These are phyloP conservation scores for Phortica variegata DNA, from an alignment of 1,140 invertebrate species.

Conservation along the genomic window DNA sequence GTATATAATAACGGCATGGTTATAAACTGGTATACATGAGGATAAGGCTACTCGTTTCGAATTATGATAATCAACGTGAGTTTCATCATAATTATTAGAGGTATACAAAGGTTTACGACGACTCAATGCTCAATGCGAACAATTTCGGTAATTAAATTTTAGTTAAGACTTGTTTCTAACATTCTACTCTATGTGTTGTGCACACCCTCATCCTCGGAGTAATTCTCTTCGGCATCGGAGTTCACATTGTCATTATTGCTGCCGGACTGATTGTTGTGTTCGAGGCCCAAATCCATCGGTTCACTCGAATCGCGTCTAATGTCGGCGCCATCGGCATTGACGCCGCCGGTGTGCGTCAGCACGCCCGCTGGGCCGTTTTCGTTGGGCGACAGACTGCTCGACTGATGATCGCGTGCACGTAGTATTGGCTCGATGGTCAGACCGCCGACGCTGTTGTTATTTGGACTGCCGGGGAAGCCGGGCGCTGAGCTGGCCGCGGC, in stretches of 20 bases:
- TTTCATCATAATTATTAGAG: slow-evolving; percentile 44
- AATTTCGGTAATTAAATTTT: slow-evolving; percentile 9
- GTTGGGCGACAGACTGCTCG: slow-evolving; percentile 30
- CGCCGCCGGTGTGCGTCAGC: slow-evolving; percentile 14
- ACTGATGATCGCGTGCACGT: slow-evolving; percentile 31
- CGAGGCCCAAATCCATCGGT: slow-evolving; percentile 43
- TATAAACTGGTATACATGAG: slow-evolving; percentile 51
- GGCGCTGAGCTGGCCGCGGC: slow-evolving; percentile 18
- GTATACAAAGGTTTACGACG: slow-evolving; percentile 39
- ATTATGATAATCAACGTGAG: too few species aligned
- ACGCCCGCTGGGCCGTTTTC: slow-evolving; percentile 21
- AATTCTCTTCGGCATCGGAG: slow-evolving; percentile 51
- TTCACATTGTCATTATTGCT: slow-evolving; percentile 41
- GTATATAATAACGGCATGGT: too few species aligned
- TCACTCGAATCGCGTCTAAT: slow-evolving; percentile 41
- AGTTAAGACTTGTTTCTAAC: slow-evolving; percentile 9
- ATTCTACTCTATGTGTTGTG: slow-evolving; percentile 50
- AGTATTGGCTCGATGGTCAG: slow-evolving; percentile 44
- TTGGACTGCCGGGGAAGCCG: slow-evolving; percentile 19
- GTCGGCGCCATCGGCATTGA: slow-evolving; percentile 20
- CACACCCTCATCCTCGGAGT: slow-evolving; percentile 54
- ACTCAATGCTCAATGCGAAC: slow-evolving; percentile 5
- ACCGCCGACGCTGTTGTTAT: slow-evolving; percentile 17
- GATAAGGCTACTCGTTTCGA: slow-evolving; percentile 54
- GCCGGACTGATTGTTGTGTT: slow-evolving; percentile 45